These are phyloP conservation scores for Ammodramus savannarum DNA, from an alignment of 2,113 vertebrate genomes.

Conservation along the genomic window DNA sequence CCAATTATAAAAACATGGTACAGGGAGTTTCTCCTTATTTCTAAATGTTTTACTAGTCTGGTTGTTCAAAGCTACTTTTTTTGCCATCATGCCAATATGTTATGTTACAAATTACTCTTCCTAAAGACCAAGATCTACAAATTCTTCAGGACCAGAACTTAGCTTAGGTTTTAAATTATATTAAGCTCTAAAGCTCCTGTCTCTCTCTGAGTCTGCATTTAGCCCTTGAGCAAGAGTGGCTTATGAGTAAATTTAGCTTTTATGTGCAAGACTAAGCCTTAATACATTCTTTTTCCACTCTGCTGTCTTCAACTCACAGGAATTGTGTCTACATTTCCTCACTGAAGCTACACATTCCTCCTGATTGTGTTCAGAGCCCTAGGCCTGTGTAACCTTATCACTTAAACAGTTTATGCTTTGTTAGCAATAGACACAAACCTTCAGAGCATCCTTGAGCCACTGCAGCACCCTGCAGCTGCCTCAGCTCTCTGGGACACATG, in stretches of 20 bases:
- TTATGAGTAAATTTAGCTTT: neutral
- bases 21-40: neutral
- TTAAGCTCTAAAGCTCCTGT: neutral
- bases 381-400: neutral
- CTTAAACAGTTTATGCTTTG: neutral
- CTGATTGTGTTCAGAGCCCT: neutral
- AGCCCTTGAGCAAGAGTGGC: neutral
- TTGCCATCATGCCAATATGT: neutral
- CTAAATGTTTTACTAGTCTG: neutral
- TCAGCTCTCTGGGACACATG: neutral
- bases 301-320: neutral
- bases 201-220: neutral
- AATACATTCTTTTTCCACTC: neutral
- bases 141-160: neutral
- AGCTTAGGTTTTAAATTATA: neutral
- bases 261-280: neutral
- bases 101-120: neutral
- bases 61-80: neutral
- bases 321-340: neutral
- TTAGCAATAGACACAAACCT: neutral
- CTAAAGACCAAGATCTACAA: neutral
- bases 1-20: neutral
- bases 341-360: neutral
- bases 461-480: neutral
- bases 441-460: neutral